Evolutionary conservation across 2,113 vertebrate species (phyloP), one percentile per base, ranked within the genome.

Genomic region (Hippocampus guttulatus): DNA sequence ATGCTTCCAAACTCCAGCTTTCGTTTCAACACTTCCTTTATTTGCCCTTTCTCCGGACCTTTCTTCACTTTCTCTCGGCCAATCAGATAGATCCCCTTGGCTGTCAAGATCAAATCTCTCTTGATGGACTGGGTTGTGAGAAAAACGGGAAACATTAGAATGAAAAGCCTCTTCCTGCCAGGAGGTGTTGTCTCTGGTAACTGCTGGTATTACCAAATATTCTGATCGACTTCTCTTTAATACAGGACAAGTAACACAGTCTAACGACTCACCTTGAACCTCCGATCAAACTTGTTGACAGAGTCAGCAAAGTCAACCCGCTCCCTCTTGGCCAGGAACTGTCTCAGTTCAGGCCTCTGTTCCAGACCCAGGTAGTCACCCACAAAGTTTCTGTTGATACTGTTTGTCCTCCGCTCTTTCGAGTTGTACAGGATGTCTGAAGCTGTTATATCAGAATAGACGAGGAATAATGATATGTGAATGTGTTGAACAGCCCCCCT

Each of bases 301-400:
- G 94, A 97, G 76, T 98, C 95, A 0, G 97, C 95, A 0, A 99
- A 98, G 82, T 99, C 97, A 0, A 98, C 68, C 0, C 95, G 88
- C 70, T 99, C 97, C 43, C 97, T 89, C 88, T 96, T 98, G 82
- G 90, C 70, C 81, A 99, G 90, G 86, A 99, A 99, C 89, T 96
- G 96, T 0, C 96, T 89, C 70, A 99, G 92, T 84, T 99, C 97
- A 0, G 97, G 96, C 71, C 81, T 89, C 69, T 98, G 95, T 81
- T 99, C 97, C 90, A 99, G 93, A 38, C 97, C 97, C 73, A 99
- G 91, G 81, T 99, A 99, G 83, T 99, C 97, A 0, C 97, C 97
- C 0, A 99, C 95, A 0, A 99, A 99, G 85, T 99, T 99, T 74
- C 97, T 92, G 87, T 99, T 99, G 88, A 99, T 96, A 88, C 97